Evolutionary conservation across 2,888 invertebrate genomes (phyloP), one percentile per base, ranked within the genome.

Genomic region (Sarcophaga subvicina): DNA sequence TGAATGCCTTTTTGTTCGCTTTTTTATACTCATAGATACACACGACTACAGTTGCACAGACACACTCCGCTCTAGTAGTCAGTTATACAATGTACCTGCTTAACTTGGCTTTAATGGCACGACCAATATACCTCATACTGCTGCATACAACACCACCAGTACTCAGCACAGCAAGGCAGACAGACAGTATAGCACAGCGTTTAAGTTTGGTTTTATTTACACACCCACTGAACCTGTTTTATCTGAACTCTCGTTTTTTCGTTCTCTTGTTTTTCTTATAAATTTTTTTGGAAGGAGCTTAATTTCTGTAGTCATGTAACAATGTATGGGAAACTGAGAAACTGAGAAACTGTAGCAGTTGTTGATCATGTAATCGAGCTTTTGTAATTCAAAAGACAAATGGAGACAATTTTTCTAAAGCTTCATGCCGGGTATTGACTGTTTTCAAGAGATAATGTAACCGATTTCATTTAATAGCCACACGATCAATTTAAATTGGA

Each of bases 171-270:
- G 67, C 37, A 0, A 27, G 49, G 37, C 8, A 37, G 37, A 10
- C 37, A 37, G 10, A 8, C 37, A 37, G 37, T 37, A 10, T 37
- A 37, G 37, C 17, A 17, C 54, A 54, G 5, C 12, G 17, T 67
- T 81, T 54, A 20, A 25, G 78, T 71, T 85, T 37, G 25, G 62
- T 69, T 76, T 73, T 71, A 62, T 78, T 78, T 64, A 79, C 83
- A 81, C 86, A 81, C 86, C 86, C 84, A 70, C 78, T 67, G 70
- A 84, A 84, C 84, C 81, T 81, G 84, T 84, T 81, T 81, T 60
- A 17, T 54, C 64, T 11, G 14, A 22, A 49, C 63, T 60, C 72
- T 70, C 75, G 54, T 47, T 49, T 67, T 37, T 79, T 66, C 20
- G 66, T 27, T 59, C 25, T 49, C n/a, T 80, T 60, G 59, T 62